Percentiles rank a stretch among this genome's conserved stretches.
phyloP scores from a whole-genome alignment of 2,888 invertebrate species.

The Eristalis tenax region DNA sequence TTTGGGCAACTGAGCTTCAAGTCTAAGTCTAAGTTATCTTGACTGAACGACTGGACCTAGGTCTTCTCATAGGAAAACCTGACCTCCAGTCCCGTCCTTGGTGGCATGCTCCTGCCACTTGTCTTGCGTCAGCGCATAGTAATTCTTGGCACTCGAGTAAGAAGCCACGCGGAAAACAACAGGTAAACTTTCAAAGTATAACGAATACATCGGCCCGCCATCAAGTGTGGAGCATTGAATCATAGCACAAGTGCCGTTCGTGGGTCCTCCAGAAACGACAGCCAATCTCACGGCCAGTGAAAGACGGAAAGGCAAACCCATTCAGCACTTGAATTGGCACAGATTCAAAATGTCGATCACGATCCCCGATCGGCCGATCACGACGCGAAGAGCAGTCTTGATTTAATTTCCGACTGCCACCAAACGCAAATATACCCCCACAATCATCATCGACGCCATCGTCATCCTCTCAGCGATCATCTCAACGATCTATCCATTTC shows the following conservation, averaged over 20 bases:
- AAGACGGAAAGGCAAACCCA: neutral
- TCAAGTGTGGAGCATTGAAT: neutral
- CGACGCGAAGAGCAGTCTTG: neutral
- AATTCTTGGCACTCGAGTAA: no score
- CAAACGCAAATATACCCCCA: neutral
- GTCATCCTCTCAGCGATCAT: neutral
- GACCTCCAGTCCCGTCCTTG: no score
- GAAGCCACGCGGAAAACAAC: no score
- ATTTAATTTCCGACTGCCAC: neutral
- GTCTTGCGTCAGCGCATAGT: no score
- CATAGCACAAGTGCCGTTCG: neutral
- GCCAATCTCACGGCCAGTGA: neutral
- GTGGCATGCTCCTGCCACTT: no score
- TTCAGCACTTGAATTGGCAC: neutral
- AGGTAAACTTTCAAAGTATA: no score
- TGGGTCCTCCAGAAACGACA: neutral
- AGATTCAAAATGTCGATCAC: neutral
- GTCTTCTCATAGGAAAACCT: no score
- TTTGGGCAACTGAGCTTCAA: no score
- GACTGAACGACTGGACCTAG: no score
- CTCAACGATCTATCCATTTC: conserved; percentile 1
- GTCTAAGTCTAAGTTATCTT: no score
- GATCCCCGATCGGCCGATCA: neutral
- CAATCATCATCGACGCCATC: neutral
- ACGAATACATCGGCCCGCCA: no score